These are phyloP conservation scores for Eupristina koningsbergeri DNA, from an alignment of 1,140 invertebrate species.

Conservation along the genomic window DNA sequence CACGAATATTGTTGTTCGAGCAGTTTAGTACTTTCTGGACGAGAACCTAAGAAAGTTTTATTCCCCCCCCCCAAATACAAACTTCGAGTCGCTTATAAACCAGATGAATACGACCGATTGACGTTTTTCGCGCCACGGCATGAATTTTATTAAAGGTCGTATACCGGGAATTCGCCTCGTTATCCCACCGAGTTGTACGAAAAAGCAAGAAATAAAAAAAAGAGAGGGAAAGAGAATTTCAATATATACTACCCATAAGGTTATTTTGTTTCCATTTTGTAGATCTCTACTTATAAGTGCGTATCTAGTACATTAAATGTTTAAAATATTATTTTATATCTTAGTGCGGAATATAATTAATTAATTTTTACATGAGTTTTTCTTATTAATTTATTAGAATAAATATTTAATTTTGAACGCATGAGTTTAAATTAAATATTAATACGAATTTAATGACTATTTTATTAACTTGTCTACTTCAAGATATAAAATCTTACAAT, in stretches of 20 bases:
- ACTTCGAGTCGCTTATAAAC: background rate
- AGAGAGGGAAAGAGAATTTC: background rate
- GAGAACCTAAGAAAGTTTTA: conserved; percentile 6
- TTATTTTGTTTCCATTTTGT: conserved; percentile 5
- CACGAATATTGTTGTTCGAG: background rate
- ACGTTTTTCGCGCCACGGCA: conserved; percentile 40
- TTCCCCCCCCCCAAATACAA: background rate
- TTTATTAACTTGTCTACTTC: background rate
- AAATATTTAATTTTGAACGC: conserved; percentile 16
- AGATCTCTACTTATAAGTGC: background rate
- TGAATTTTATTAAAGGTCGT: conserved; percentile 43
- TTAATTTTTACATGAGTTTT: background rate
- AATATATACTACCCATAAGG: background rate
- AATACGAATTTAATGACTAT: conserved; percentile 1
- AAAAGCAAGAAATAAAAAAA: background rate
- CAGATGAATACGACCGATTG: conserved; percentile 46
- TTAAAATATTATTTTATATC: background rate
- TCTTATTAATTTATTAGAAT: conserved; percentile 12
- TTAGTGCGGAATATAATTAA: conserved; percentile 23
- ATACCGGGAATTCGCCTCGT: conserved; percentile 48
- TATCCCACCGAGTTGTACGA: conserved; percentile 13
- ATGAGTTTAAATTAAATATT: background rate
- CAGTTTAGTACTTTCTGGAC: conserved; percentile 28
- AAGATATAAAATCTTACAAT: no score
- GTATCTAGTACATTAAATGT: background rate